These are phyloP conservation scores for Machimus rusticus DNA, from an alignment of 2,888 invertebrate genomes.

Conservation along the genomic window DNA sequence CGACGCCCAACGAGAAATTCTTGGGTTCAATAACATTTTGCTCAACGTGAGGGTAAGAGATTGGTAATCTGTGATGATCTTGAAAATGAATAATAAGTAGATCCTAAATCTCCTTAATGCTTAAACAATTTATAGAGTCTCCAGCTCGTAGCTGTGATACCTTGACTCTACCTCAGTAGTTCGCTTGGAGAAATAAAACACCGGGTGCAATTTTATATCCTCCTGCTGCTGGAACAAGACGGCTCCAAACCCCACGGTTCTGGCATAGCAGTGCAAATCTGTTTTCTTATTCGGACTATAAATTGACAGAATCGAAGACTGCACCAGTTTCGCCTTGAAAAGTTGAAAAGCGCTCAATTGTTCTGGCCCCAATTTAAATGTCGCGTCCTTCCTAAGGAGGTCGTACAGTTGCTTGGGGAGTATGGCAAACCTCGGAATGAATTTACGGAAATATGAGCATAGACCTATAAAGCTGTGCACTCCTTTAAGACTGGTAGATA, in stretches of 20 bases:
- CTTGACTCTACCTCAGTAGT: not conserved
- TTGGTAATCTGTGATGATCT: conserved; percentile 48
- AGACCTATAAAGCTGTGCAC: no score
- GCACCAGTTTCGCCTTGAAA: conserved; percentile 48
- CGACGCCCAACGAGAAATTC: not conserved
- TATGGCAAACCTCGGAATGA: no score
- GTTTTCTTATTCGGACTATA: conserved; percentile 50
- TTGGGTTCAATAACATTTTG: conserved; percentile 49
- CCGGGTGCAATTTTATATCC: not conserved
- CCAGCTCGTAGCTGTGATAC: not conserved
- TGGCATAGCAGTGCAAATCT: conserved; percentile 53
- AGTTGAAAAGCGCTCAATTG: conserved; percentile 49
- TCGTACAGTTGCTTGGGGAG: no score
- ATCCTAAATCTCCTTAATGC: conserved; percentile 50
- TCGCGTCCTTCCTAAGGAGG: no score
- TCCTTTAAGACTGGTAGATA: no score
- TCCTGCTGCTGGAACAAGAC: conserved; percentile 48
- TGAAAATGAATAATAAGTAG: conserved; percentile 50
- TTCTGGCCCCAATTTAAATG: conserved; percentile 45
- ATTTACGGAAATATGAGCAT: no score
- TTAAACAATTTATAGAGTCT: conserved; percentile 44
- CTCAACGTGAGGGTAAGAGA: not conserved
- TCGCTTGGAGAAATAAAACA: not conserved
- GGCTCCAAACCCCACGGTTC: conserved; percentile 50
- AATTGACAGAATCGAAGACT: conserved; percentile 4